Evolutionary conservation across 2,113 vertebrate species (phyloP), one percentile per base, ranked within the genome.

Genomic region (Neolamprologus hecqui): DNA sequence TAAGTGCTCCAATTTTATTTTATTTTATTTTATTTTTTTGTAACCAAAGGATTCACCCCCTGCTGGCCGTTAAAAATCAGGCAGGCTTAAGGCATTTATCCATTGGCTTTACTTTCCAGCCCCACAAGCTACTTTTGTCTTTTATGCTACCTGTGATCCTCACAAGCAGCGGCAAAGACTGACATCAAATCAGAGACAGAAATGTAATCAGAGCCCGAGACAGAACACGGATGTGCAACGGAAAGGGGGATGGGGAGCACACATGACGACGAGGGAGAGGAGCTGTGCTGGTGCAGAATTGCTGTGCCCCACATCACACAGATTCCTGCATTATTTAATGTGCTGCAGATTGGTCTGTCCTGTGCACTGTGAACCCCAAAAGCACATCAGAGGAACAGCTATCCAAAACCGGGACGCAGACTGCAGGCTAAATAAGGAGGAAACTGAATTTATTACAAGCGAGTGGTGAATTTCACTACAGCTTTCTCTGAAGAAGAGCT

Each of bases 291-390:
- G 82, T 87, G 83, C 88, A 90, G 90, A 87, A 80, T 88, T 92
- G 80, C 81, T 83, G 92, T 91, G 88, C 73, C 87, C 85, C 75
- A 92, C 86, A 92, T 93, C 86, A 90, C 68, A 93, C 80, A 54
- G 49, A 83, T 55, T 57, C 12, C 75, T 96, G 89, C 95, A 96
- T 95, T 96, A 96, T 96, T 96, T 89, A 96, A 93, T 77, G 90
- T 84, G 81, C 84, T 91, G 89, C 90, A 90, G 89, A 93, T 93
- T 89, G 79, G 79, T 84, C 79, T 88, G 85, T 85, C 81, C 85
- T 73, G 57, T 84, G 84, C 82, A 88, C 85, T 81, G 53, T 87
- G 90, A 84, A 90, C 87, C 84, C 89, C 73, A 77, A 84, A 37
- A 83, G 37, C 81, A 83, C 75, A 88, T 84, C 51, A 90, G 65